These are phyloP conservation scores for Zaprionus kolodkinae DNA, from an alignment of 1,140 invertebrate genomes.

Conservation along the genomic window DNA sequence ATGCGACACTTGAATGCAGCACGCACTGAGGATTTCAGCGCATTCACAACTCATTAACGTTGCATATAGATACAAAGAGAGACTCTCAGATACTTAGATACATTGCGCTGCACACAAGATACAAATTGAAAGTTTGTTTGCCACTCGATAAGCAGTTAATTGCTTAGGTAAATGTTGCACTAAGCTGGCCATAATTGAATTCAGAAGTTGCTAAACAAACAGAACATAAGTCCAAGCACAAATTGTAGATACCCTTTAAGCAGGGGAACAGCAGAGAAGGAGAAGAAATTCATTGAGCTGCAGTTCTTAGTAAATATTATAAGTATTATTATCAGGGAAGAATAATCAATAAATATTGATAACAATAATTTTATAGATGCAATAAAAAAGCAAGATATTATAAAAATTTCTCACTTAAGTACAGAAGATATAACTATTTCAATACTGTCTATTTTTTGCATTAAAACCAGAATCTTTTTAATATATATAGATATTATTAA, in stretches of 20 bases:
- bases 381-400: too few species aligned
- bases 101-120: conserved; percentile 11
- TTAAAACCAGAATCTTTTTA: too few species aligned
- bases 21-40: conserved; percentile 17
- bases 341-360: too few species aligned
- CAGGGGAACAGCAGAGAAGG: too few species aligned
- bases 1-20: conserved; percentile 33
- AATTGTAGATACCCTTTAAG: conserved; percentile 9
- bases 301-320: background rate
- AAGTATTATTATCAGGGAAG: background rate
- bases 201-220: conserved; percentile 8
- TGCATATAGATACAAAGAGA: background rate
- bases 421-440: too few species aligned
- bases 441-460: too few species aligned
- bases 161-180: conserved; percentile 32
- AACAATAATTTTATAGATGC: too few species aligned
- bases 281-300: background rate
- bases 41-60: conserved; percentile 31
- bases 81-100: conserved; percentile 1
- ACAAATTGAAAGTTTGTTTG: conserved; percentile 37
- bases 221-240: background rate
- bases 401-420: too few species aligned
- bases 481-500: too few species aligned
- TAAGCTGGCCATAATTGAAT: conserved; percentile 39
- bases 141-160: conserved; percentile 40